These are phyloP conservation scores for Urocitellus parryii DNA, from an alignment of 2,113 vertebrate genomes.

Conservation along the genomic window DNA sequence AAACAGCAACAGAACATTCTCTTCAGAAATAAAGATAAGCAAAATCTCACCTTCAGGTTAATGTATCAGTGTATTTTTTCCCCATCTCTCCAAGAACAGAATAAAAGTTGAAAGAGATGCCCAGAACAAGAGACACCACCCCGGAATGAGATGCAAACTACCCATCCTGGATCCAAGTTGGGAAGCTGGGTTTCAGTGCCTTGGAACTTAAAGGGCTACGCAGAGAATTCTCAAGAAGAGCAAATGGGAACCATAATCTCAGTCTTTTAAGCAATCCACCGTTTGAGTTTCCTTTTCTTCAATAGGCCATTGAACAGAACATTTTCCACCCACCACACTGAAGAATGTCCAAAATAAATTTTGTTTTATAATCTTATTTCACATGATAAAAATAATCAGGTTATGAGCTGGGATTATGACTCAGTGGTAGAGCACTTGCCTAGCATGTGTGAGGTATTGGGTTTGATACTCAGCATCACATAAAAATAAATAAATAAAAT, in stretches of 20 bases:
- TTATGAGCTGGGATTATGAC: too few species aligned
- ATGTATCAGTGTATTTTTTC: background rate
- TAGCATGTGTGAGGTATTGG: too few species aligned
- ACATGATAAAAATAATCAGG: slow-evolving; percentile 17
- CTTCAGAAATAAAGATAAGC: background rate
- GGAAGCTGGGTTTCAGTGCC: background rate
- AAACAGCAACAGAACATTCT: background rate
- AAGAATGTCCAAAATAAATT: background rate
- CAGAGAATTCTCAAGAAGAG: background rate
- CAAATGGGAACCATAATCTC: background rate
- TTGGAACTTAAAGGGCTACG: background rate
- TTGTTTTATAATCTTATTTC: background rate
- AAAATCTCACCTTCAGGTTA: background rate
- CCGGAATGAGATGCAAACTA: background rate
- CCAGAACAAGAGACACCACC: background rate
- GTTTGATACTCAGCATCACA: too few species aligned
- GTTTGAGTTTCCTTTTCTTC: background rate
- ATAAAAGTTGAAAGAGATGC: background rate
- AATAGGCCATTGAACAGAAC: background rate
- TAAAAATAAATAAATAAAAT: too few species aligned
- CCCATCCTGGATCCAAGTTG: too few species aligned
- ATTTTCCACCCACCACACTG: background rate
- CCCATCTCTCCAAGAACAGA: background rate
- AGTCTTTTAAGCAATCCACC: background rate
- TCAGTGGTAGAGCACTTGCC: too few species aligned